Percentiles rank a stretch among this genome's conserved stretches.
Conservation (phyloP, 2,888 invertebrate species). For the Rhingia campestris region DNA sequence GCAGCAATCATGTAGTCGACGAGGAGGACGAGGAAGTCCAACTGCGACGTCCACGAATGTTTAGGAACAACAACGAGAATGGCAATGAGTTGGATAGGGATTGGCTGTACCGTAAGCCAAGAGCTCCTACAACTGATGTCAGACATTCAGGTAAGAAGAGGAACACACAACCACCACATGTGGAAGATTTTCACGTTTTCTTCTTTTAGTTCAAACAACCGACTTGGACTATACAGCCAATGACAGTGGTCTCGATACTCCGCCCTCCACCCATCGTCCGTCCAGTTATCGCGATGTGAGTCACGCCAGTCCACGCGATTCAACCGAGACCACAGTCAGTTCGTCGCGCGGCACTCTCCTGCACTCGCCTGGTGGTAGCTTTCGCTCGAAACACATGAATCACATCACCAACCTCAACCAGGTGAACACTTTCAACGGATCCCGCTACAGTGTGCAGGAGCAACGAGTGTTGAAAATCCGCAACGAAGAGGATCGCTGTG, state of each 20-base stretch:
- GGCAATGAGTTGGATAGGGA: conserved; percentile 81
- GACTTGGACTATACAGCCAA: conserved; percentile 85
- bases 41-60: conserved; percentile 79
- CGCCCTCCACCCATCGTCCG: conserved; percentile 83
- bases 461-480: conserved; percentile 80
- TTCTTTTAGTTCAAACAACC: conserved; percentile 83
- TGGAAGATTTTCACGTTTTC: conserved; percentile 1
- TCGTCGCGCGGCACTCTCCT: conserved; percentile 82
- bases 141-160: conserved; percentile 80
- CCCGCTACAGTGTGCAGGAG: conserved; percentile 81
- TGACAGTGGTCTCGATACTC: conserved; percentile 83
- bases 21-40: conserved; percentile 82
- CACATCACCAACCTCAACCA: conserved; percentile 80
- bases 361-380: conserved; percentile 81
- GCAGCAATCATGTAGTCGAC: conserved; percentile 81
- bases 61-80: conserved; percentile 80
- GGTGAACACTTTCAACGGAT: conserved; percentile 79
- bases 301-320: conserved; percentile 78
- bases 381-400: conserved; percentile 80
- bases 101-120: conserved; percentile 82
- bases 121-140: conserved; percentile 81
- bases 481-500: conserved; percentile 81
- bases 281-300: conserved; percentile 82
- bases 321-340: conserved; percentile 81
- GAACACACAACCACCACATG: not conserved